Evolutionary conservation across 2,797 vertebrate genomes (phyloP), one percentile per base, ranked within the genome.

Genomic region (Poliocrania exsul): DNA sequence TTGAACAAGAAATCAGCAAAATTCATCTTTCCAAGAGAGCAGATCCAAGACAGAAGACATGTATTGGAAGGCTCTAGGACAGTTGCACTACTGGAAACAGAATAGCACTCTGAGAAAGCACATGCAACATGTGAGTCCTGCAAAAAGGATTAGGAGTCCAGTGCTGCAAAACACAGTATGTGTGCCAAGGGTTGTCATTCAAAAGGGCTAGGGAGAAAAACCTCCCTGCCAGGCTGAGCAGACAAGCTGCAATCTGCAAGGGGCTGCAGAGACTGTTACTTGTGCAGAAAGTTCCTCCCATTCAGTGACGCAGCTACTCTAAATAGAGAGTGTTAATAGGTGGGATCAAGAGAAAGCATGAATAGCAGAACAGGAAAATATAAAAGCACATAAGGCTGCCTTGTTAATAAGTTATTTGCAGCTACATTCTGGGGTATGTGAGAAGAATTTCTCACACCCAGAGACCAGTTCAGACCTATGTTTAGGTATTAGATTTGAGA

Each of bases 331-430:
- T 49, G 23, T 70, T 86, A 88, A 92, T 66, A 86, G 62, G 35
- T 46, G 62, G 42, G 62, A 88, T 90, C 10, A 28, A 88, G 65
- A 86, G 54, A 88, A 93, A 88, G 73, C 37, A 70, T 70, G 47
- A 89, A 51, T 3, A 80, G 54, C 24, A 82, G 74, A 93, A 54
- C 26, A 86, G 62, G 47, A 85, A 90, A 88, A 71, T 19, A 2
- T 35, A 84, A 88, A 95, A 92, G 78, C 66, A 88, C 64, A 81
- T 57, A 74, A 89, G 75, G 57, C 84, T 83, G 72, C 84, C 79
- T 75, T 83, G 62, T 94, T 96, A 96, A 53, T 83, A 62, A 92
- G 58, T 91, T 95, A 93, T 88, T 93, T 89, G 58, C 69, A 83
- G 33, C 44, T 93, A 79, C 28, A 17, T 71, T 94, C 62, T 72